Conservation (phyloP, 2,888 invertebrate genomes). For the Neoitamus cyanurus region DNA sequence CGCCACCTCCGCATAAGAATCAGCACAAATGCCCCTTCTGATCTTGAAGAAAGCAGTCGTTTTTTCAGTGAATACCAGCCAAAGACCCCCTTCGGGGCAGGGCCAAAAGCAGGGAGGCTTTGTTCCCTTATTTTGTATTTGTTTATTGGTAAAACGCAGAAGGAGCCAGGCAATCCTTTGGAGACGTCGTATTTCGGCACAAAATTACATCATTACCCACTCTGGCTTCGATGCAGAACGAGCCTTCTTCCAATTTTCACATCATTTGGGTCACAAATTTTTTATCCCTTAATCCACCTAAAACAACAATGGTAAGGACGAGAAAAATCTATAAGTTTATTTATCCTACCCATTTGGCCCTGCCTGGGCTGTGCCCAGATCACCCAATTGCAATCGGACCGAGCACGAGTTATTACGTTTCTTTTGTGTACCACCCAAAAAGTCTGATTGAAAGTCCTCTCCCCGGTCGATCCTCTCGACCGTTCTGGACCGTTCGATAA, state of each 20-base stretch:
- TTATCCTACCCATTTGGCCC: slow-evolving; percentile 2
- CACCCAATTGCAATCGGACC: neutral
- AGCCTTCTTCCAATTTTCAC: slow-evolving; percentile 7
- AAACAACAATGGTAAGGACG: slow-evolving; percentile 16
- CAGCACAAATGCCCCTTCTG: neutral
- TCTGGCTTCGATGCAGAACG: neutral
- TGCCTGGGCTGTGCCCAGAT: neutral
- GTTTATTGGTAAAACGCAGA: neutral
- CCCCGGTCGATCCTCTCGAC: neutral
- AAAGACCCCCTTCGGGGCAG: neutral
- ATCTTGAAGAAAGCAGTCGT: neutral
- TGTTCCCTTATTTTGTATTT: slow-evolving; percentile 1
- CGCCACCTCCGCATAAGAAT: neutral
- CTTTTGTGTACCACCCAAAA: slow-evolving; percentile 11
- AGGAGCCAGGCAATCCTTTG: neutral
- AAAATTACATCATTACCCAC: slow-evolving; percentile 5
- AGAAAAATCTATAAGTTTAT: slow-evolving; percentile 18
- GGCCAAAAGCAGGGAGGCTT: neutral
- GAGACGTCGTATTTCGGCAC: neutral
- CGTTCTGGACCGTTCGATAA: neutral
- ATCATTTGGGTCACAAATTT: slow-evolving; percentile 22
- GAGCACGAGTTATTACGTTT: slow-evolving; percentile 15
- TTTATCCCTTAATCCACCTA: slow-evolving; percentile 17
- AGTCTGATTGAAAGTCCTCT: slow-evolving; percentile 31
- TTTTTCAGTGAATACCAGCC: neutral